Evolutionary conservation across 1,140 invertebrate genomes (phyloP), one percentile per base, ranked within the genome.

Genomic region (Pseudomyrmex gracilis): DNA sequence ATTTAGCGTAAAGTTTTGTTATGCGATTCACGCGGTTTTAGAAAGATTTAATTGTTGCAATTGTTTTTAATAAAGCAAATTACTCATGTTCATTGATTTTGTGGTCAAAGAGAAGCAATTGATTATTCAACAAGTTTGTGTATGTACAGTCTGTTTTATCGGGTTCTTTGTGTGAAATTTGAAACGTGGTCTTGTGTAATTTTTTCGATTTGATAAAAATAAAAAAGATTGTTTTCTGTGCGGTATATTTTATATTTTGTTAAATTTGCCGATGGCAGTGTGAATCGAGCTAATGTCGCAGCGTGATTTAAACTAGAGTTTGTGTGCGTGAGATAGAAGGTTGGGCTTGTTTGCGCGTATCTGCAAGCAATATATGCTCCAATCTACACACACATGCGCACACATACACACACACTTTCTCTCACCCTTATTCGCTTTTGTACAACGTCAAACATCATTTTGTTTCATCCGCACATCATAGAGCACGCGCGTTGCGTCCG

Each of bases 71-170:
- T 45, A 13, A n/a, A 22, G 10, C 15, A 73, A 20, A 13, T 7
- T 2, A 61, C 12, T 3, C 43, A 1, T 55, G 2, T 22, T 7
- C 15, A 51, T 77, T 13, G 17, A 57, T 12, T 77, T 77, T 15
- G 9, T 55, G 45, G 68, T 78, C n/a, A 78, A 68, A 77, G 15
- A 68, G 17, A 17, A 55, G 34, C 74, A 34, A 77, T 57, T 77
- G 51, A 67, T 77, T 57, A 55, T 17, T n/a, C 55, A 77, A 20
- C 17, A 55, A 8, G 2, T 61, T 8, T 2, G 13, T 47, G 10
- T 20, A 51, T 13, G 3, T 51, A 34, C 34, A 7, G 20, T 64
- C 22, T 13, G 15, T 13, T 73, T 34, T 15, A 17, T 5, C 17
- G 34, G n/a, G 45, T 45, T 12, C 22, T 68, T 68, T 10, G 7